Evolutionary conservation across 2,113 vertebrate genomes (phyloP), one percentile per base, ranked within the genome.

Genomic region (Cranoglanis bouderius): DNA sequence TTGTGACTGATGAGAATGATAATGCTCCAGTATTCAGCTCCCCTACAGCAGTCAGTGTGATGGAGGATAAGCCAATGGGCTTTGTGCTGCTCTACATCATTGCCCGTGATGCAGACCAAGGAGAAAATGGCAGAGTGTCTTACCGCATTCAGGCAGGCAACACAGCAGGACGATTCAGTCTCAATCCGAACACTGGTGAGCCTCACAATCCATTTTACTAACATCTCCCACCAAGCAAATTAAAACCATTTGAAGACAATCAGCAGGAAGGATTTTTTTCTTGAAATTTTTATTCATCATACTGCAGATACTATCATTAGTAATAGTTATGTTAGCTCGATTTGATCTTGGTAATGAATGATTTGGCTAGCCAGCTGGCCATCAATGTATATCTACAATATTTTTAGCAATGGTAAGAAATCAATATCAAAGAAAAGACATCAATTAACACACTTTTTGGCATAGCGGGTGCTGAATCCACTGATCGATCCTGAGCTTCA

Each of bases 1-100:
- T 98, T 0, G 96, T 99, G 57, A 97, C 96, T 0, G 98, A 99
- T 0, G 97, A 97, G 87, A 99, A 99, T 0, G 98, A 99, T 94
- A 99, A 99, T 0, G 87, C 85, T 0, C 98, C 98, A 0, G 65
- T 92, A 32, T 99, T 99, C 92, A 96, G 95, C 78, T 98, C 98
- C 0, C 97, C 97, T 0, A 93, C 96, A 0, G 92, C 94, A 0
- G 95, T 98, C 90, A 97, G 95, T 13, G 90, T 99, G 57, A 96
- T 97, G 49, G 98, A 99, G 93, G 98, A 99, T 91, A 97, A 98
- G 88, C 97, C 97, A 0, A 94, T 97, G 0, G 98, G 98, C 2
- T 97, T 97, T 3, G 96, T 96, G 82, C 96, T 96, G 0, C 92
- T 99, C 85, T 97, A 97, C 0, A 94, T 99, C 90, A 96, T 98